These are phyloP conservation scores for Mya arenaria DNA, from an alignment of 1,140 invertebrate species.

Conservation along the genomic window DNA sequence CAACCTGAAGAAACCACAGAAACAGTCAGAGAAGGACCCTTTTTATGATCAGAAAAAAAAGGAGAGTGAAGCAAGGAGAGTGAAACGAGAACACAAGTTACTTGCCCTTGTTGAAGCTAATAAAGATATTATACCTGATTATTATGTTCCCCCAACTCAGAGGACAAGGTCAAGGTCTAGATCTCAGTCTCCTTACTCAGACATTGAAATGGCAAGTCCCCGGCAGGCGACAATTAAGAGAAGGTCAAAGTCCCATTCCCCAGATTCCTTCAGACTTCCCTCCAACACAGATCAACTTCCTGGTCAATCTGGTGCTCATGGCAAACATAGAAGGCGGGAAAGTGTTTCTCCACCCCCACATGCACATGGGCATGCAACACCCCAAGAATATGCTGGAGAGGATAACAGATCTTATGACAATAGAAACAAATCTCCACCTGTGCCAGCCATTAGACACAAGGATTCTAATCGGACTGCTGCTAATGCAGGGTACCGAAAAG, in stretches of 20 bases:
- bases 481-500: constrained; percentile 10
- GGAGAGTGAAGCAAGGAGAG: constrained; percentile 65
- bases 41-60: constrained; percentile 71
- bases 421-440: constrained; percentile 65
- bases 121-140: constrained; percentile 69
- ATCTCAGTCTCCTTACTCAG: constrained; percentile 59
- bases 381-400: too few relatives aligned
- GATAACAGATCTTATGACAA: background rate
- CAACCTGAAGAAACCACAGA: constrained; percentile 65
- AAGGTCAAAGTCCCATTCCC: constrained; percentile 64
- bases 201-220: constrained; percentile 58
- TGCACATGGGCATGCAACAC: too few relatives aligned
- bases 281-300: constrained; percentile 19
- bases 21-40: constrained; percentile 79
- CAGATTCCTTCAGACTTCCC: constrained; percentile 34
- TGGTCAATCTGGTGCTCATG: too few relatives aligned
- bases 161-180: constrained; percentile 53
- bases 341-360: background rate
- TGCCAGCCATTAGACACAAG: constrained; percentile 72
- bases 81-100: constrained; percentile 68
- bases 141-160: constrained; percentile 50
- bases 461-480: constrained; percentile 51
- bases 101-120: constrained; percentile 74
- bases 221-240: constrained; percentile 44
- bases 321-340: background rate